Base-by-base conservation (phyloP, 2,797 vertebrate species). In the Geotrypetes seraphini region DNA sequence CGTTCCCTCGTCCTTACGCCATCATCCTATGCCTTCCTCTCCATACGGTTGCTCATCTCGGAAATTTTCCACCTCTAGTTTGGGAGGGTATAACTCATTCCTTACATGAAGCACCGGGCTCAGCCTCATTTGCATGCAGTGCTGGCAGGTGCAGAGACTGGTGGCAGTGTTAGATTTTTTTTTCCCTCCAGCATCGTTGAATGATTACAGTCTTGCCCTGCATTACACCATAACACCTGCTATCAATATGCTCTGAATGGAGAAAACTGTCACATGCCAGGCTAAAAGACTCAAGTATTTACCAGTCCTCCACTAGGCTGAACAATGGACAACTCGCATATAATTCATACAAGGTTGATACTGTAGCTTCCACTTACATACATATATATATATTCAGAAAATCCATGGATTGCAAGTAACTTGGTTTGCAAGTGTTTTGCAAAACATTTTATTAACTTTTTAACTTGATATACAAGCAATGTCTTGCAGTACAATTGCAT, bases 101-200 rank as follows among this genome's bases (percentile, higher is more conserved):
- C 31, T 42, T 25, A 47, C 43, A 47, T 33, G 38, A 33, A 33
- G 33, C 43, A 28, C 33, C 48, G 47, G 27, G 48, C 33, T 36
- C 15, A 8, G 10, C 23, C n/a, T 16, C 24, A 47, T 47, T 47
- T 41, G 33, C 45, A 49, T 50, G 24, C 19, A 28, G 25, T 20
- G 24, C 23, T 30, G 29, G 43, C 48, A 57, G 48, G 48, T 48
- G 44, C 30, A 41, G 16, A 10, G 36, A 22, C 32, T 4, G 33
- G 33, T 37, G 16, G 32, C 20, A n/a, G n/a, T n/a, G n/a, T n/a
- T n/a, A n/a, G n/a, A n/a, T n/a, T n/a, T n/a, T n/a, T 17, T 6
- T n/a, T n/a, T n/a, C n/a, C 25, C 22, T 5, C 2, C 6, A 34
- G 26, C 22, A 27, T 26, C 30, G 16, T 6, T 29, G 35, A 27